These are phyloP conservation scores for rat (Rattus norvegicus) DNA, from an alignment of 2,113 vertebrate genomes.

Conservation along the genomic window GRCr8 NC_086021.1:165414001-165414500, in stretches of 20 bases:
- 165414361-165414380: background rate
- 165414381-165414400: background rate
- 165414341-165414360: background rate
- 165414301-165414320: background rate
- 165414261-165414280: background rate
- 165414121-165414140: background rate
- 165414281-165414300: background rate
- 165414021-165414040: background rate
- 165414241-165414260: background rate
- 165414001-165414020: fast-evolving
- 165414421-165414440: background rate
- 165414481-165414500: slow-evolving; percentile 40
- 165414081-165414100: background rate
- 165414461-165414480: background rate
- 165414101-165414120: background rate
- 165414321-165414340: background rate
- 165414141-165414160: background rate
- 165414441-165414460: background rate
- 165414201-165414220: background rate
- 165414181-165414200: background rate
- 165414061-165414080: background rate
- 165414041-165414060: background rate
- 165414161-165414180: background rate
- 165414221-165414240: background rate
- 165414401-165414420: background rate